Evolutionary conservation across 2,797 vertebrate genomes (phyloP).

Genomic region (Synanceia verrucosa): DNA sequence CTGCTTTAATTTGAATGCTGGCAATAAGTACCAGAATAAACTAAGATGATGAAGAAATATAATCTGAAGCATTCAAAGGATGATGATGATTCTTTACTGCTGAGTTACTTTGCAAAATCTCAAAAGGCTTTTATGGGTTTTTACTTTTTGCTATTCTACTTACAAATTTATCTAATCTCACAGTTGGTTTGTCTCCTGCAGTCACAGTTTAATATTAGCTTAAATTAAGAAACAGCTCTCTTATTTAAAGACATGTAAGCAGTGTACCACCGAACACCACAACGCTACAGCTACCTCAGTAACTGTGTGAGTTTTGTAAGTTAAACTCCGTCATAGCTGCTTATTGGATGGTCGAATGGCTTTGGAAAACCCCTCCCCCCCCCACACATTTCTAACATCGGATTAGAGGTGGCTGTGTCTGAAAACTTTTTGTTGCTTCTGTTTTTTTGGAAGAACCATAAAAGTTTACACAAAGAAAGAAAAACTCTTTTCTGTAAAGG

Average conservation of each 20-base stretch:
- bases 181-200: not conserved
- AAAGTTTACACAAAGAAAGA: not conserved
- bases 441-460: not conserved
- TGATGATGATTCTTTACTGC: not conserved
- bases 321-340: no score
- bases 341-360: no score
- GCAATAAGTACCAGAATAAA: not conserved
- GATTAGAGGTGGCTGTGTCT: no score
- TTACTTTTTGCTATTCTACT: not conserved
- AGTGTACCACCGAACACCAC: not conserved
- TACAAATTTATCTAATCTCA: not conserved
- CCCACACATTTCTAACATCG: no score
- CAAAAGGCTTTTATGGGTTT: not conserved
- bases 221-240: not conserved
- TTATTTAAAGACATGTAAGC: not conserved
- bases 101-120: not conserved
- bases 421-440: no score
- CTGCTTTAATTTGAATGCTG: constrained; percentile 10
- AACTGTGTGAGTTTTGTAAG: no score
- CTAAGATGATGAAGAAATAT: not conserved
- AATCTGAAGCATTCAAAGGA: not conserved
- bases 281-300: no score
- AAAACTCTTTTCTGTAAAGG: not conserved
- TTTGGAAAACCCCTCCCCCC: no score
- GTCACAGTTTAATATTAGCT: no score